Percentiles rank a stretch among this genome's conserved stretches.
Conservation (phyloP, 2,113 vertebrate genomes). For the Austrofundulus limnaeus region DNA sequence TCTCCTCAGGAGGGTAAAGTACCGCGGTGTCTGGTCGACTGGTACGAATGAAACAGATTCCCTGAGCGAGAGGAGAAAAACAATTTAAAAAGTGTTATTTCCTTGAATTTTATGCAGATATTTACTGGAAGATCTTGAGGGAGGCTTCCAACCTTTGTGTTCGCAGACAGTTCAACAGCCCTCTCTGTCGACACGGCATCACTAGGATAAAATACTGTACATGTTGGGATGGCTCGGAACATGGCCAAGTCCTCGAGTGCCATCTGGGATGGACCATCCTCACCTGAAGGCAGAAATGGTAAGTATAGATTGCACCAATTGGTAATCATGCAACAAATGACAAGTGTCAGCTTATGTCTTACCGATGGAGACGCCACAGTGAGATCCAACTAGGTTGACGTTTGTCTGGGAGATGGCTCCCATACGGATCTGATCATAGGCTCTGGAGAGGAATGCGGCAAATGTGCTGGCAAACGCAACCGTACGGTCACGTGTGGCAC, state of each 20-base stretch:
- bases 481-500: constrained; percentile 79
- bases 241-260: constrained; percentile 89
- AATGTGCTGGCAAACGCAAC: constrained; percentile 86
- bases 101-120: neutral
- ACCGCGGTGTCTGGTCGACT: constrained; percentile 81
- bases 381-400: constrained; percentile 86
- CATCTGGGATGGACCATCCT: constrained; percentile 89
- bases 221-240: constrained; percentile 87
- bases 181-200: constrained; percentile 84
- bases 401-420: constrained; percentile 86
- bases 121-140: neutral
- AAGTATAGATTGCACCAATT: fast-evolving
- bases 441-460: constrained; percentile 82
- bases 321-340: neutral
- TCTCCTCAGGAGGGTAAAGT: constrained; percentile 82
- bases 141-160: constrained; percentile 75
- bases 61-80: constrained; percentile 65
- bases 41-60: constrained; percentile 86
- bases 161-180: constrained; percentile 82
- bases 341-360: constrained; percentile 28
- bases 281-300: constrained; percentile 69
- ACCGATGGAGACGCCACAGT: constrained; percentile 86
- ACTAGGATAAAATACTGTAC: constrained; percentile 87
- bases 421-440: constrained; percentile 90
- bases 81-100: neutral